Evolutionary conservation across 2,888 invertebrate genomes (phyloP), one percentile per base, ranked within the genome.

Genomic region (Ophioninae sp.): DNA sequence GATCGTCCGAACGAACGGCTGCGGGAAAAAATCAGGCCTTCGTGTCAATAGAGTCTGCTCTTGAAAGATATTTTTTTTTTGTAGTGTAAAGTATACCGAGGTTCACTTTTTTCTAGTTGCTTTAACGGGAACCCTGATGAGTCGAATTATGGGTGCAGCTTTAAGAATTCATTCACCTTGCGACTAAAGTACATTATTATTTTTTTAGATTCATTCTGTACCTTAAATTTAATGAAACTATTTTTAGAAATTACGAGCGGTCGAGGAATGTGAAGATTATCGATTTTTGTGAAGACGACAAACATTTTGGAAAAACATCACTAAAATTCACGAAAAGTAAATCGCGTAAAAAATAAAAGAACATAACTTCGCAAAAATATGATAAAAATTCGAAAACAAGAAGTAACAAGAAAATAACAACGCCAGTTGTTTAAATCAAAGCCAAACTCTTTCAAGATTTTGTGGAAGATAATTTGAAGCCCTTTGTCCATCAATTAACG

Each of bases 1-100:
- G 41, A 68, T 68, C 51, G 68, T 68, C 23, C 17, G 51, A 68
- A 44, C 41, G 68, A 68, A 51, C 30, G 5, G 23, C 23, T 68
- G 44, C 10, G 41, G 23, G 51, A 63, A 63, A 68, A 51, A 51
- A 39, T 8, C 22, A 44, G 44, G 23, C 13, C 44, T 23, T 51
- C 51, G 51, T 68, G 51, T 68, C 51, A 68, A 23, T 68, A 20
- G 68, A 51, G n/a, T 23, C 3, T 68, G 23, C 10, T 68, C 9
- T 51, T 51, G 6, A 23, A 17, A 44, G 51, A n/a, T 8, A 67
- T 67, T 41, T 41, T 68, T 51, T 17, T 23, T 51, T 8, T 51
- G 2, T 51, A 5, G 17, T 17, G 51, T 51, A 51, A 51, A 51
- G 51, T 51, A 51, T 13, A 13, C 51, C 17, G 51, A 17, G 20